Evolutionary conservation across 2,797 vertebrate genomes (phyloP).

Genomic region (Scolopax rusticola): DNA sequence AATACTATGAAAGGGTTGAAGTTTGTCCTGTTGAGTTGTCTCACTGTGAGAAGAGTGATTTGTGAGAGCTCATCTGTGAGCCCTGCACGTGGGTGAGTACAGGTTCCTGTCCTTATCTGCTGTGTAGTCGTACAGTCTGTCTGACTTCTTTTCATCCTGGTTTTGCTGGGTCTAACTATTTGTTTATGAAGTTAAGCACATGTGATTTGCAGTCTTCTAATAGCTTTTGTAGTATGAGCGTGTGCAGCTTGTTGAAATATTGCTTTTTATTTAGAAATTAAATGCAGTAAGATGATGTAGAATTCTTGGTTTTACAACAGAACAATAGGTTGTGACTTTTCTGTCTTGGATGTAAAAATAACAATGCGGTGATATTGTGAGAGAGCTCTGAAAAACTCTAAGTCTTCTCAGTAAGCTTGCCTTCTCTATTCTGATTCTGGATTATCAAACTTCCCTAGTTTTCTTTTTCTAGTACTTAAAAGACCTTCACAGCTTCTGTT

Average conservation of each 20-base stretch:
- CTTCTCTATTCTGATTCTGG: background rate
- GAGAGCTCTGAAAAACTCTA: background rate
- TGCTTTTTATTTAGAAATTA: background rate
- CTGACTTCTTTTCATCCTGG: background rate
- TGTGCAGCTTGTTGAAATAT: background rate
- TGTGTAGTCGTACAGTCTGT: accelerated
- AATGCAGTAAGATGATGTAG: background rate
- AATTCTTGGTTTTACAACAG: background rate
- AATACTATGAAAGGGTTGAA: accelerated
- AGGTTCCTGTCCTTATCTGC: accelerated
- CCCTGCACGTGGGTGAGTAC: accelerated
- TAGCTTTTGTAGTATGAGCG: background rate
- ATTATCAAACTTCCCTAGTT: background rate
- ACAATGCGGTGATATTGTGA: background rate
- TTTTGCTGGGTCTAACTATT: background rate
- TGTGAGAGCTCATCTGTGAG: accelerated
- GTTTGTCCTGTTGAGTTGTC: background rate
- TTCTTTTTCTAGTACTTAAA: background rate
- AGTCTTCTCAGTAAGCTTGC: background rate
- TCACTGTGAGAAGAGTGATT: accelerated
- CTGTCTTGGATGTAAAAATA: background rate
- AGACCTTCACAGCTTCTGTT: background rate
- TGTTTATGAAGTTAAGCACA: background rate
- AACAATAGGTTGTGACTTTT: background rate
- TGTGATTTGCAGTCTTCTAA: background rate